Evolutionary conservation across 1,140 invertebrate species (phyloP).

Genomic region (Sinella curviseta): DNA sequence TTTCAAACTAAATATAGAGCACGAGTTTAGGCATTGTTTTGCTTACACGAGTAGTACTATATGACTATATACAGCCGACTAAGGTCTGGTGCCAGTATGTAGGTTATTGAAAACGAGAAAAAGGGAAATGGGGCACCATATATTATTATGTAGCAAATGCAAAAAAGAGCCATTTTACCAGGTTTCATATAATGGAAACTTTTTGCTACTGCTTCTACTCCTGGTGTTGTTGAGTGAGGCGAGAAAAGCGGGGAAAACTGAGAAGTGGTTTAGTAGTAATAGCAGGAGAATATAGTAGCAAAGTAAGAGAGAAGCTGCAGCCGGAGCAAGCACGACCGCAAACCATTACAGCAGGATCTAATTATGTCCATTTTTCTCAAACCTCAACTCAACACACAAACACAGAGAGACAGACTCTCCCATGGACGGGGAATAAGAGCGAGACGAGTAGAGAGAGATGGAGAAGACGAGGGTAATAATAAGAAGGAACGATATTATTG

Average conservation of each 20-base stretch:
- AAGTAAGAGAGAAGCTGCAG: too few species aligned
- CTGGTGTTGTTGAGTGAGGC: neutral
- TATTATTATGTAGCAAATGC: too few species aligned
- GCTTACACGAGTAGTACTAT: too few species aligned
- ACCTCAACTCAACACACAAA: slow-evolving; percentile 19
- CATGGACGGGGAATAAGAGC: neutral
- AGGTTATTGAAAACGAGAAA: too few species aligned
- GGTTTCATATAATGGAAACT: too few species aligned
- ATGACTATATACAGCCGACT: too few species aligned
- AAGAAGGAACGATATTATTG: neutral
- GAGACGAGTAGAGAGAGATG: neutral
- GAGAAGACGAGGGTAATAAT: neutral
- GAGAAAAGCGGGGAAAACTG: neutral
- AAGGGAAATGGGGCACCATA: too few species aligned
- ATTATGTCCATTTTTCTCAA: slow-evolving; percentile 25
- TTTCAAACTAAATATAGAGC: too few species aligned
- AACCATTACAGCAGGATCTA: slow-evolving; percentile 4
- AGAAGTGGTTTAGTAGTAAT: neutral
- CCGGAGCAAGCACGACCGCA: slow-evolving; percentile 10
- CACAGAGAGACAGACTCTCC: neutral
- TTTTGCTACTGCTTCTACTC: neutral
- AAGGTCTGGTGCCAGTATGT: too few species aligned
- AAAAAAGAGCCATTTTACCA: too few species aligned
- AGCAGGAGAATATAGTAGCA: neutral
- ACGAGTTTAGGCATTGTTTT: too few species aligned